Base-by-base conservation (phyloP, 2,113 vertebrate species). In the Periophthalmus modestus region DNA sequence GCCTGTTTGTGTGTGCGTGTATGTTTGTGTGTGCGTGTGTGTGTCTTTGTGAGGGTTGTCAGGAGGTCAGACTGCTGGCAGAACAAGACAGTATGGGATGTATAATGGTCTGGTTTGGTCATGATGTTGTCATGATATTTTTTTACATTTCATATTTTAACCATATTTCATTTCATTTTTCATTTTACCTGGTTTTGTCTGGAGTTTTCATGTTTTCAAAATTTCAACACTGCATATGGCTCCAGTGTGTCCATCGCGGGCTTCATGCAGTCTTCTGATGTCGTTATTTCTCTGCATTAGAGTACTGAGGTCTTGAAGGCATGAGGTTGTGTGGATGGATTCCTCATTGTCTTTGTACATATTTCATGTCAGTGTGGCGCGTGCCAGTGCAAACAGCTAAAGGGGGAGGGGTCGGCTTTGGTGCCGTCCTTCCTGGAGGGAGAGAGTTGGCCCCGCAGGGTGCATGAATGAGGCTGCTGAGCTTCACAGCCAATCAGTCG, bases 401-500 rank as follows among this genome's bases (percentile, higher is more conserved):
- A 80, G 78, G 57, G 70, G 75, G 75, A 74, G 80, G 77, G 80
- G 50, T 66, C 66, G 67, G 82, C 24, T 16, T 66, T 50, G 34
- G 82, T 74, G 74, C 68, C 36, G 59, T 85, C 84, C 83, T 90
- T 88, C 83, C 83, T 85, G 43, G 65, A 84, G 77, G 83, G 83
- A 75, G 80, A 74, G 63, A 85, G 66, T 62, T 65, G 47, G 69
- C 75, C 69, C 79, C 5, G 50, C 58, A 48, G 78, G 80, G 78
- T 2, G 59, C 74, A 68, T 43, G 59, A 63, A 77, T 5, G 52
- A 72, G 61, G 47, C 62, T 39, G 66, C 34, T 46, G 71, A 66
- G 75, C 73, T 71, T 91, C 81, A 80, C 73, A 90, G 76, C 88
- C 87, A 89, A 88, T 89, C 87, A 77, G 65, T 82, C 78, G 63